These are phyloP conservation scores for Semotilus atromaculatus DNA, from an alignment of 2,797 vertebrate species.

Conservation along the genomic window DNA sequence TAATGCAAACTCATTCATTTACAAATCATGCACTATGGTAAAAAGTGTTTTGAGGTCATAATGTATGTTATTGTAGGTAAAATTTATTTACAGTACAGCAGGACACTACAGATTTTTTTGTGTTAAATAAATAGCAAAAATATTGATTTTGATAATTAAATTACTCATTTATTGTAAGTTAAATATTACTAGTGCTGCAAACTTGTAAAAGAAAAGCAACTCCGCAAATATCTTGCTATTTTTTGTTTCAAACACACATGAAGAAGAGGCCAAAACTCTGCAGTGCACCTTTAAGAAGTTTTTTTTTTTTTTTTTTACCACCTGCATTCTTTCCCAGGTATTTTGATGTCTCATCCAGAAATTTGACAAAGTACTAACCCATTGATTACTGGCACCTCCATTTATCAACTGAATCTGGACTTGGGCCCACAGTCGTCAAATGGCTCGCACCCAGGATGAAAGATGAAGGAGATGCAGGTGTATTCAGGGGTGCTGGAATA, in stretches of 20 bases:
- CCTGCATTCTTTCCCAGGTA: slow-evolving; percentile 5
- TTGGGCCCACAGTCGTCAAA: slow-evolving; percentile 50
- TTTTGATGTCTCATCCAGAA: slow-evolving; percentile 48
- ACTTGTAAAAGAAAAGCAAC: background rate
- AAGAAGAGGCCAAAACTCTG: background rate
- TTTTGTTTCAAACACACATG: too few species aligned
- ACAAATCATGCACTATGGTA: too few species aligned
- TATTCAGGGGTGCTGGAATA: slow-evolving; percentile 51
- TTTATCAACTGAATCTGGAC: slow-evolving; percentile 59
- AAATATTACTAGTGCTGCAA: background rate
- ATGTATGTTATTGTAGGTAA: too few species aligned
- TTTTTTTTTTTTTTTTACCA: background rate
- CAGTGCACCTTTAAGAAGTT: background rate
- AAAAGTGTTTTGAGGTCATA: too few species aligned
- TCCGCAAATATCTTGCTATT: background rate
- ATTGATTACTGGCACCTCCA: slow-evolving; percentile 54
- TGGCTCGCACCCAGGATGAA: slow-evolving; percentile 44
- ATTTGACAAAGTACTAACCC: slow-evolving; percentile 52
- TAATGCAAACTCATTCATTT: too few species aligned
- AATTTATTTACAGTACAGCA: too few species aligned
- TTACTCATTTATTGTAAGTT: background rate
- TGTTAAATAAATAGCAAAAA: background rate
- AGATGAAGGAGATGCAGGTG: slow-evolving; percentile 60
- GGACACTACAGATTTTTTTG: too few species aligned
- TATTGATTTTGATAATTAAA: background rate